A percentile compares a stretch with the other conserved stretches of the same genome.
Conservation (phyloP, 2,888 invertebrate species). For the Rhimphoctona megacephalus region DNA sequence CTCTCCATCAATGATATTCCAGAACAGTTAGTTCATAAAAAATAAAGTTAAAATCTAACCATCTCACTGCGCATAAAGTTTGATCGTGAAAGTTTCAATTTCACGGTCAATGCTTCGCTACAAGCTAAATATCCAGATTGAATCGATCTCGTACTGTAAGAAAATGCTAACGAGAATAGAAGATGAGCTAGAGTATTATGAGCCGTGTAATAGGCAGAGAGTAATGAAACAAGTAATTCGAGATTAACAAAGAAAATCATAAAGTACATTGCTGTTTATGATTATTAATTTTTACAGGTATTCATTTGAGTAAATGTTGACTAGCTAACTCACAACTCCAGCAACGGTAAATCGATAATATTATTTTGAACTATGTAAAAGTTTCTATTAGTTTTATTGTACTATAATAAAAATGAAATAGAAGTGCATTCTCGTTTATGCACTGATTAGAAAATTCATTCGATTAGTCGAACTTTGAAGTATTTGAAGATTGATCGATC, state of each 20-base stretch:
- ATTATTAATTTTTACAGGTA: slow-evolving; percentile 30
- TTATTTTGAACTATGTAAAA: not conserved
- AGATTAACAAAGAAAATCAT: slow-evolving; percentile 40
- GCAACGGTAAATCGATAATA: not conserved
- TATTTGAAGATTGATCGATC: slow-evolving; percentile 26
- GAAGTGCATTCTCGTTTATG: slow-evolving; percentile 1
- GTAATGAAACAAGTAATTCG: slow-evolving; percentile 55
- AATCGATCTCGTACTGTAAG: slow-evolving; percentile 28
- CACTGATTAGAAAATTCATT: slow-evolving; percentile 32
- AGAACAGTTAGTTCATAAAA: not conserved
- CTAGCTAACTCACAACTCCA: not conserved
- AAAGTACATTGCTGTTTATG: slow-evolving; percentile 13
- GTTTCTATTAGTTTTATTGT: not conserved
- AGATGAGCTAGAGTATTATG: slow-evolving; percentile 24
- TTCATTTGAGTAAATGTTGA: slow-evolving; percentile 6
- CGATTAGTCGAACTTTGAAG: slow-evolving; percentile 18
- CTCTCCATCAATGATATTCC: not conserved
- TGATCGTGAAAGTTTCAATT: slow-evolving; percentile 31
- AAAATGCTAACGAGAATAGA: slow-evolving; percentile 34
- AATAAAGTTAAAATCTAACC: not conserved
- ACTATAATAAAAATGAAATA: not conserved
- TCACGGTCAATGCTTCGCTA: slow-evolving; percentile 37
- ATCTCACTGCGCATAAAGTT: not conserved
- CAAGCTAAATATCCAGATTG: slow-evolving; percentile 37
- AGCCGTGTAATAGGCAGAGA: slow-evolving; percentile 12